Conservation (phyloP, 2,888 invertebrate genomes). For the Conomelus anceps region DNA sequence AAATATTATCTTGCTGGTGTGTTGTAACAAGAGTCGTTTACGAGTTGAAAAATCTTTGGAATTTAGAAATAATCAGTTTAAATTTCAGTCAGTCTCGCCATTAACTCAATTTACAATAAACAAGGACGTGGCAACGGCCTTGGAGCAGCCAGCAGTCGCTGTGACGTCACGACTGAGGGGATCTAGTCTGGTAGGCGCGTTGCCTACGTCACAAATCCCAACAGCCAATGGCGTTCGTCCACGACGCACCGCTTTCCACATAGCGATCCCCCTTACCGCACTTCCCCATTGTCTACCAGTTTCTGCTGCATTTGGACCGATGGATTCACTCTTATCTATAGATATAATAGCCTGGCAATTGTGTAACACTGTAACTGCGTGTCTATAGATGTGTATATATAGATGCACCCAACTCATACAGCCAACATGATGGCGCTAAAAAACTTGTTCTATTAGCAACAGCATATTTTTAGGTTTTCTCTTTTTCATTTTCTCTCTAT, state of each 20-base stretch:
- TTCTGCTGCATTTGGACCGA: neutral
- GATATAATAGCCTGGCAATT: no score
- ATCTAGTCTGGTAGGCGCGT: neutral
- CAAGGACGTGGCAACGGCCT: neutral
- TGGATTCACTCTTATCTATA: no score
- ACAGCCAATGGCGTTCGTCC: neutral
- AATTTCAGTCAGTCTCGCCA: neutral
- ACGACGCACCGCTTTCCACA: neutral
- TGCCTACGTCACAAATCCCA: neutral
- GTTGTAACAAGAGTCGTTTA: no score
- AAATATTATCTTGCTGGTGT: no score
- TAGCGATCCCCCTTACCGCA: neutral
- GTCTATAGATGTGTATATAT: neutral
- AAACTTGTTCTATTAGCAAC: neutral
- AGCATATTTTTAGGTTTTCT: neutral
- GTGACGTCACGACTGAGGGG: neutral
- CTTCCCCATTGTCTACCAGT: neutral
- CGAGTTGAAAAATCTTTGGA: neutral
- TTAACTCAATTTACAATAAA: no score
- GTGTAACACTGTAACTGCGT: no score
- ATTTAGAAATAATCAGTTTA: neutral
- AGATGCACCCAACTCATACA: neutral
- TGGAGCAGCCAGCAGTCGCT: neutral
- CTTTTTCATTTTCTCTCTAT: neutral
- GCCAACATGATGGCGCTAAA: neutral